Evolutionary conservation across 1,140 invertebrate genomes (phyloP).

Genomic region (Homarus americanus): DNA sequence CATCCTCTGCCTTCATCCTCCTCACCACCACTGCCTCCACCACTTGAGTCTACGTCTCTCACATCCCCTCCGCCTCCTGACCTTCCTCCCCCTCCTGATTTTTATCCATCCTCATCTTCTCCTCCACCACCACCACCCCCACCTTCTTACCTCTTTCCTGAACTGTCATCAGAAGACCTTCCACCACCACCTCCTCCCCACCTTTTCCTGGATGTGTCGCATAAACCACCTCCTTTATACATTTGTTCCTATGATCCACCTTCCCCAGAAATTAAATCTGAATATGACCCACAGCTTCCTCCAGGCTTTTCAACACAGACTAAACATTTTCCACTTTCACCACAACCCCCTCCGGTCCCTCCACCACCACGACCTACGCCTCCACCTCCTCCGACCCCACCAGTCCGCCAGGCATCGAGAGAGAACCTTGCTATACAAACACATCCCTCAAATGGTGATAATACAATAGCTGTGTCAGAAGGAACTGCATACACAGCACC

Average conservation of each 20-base stretch:
- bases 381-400: slow-evolving; percentile 61
- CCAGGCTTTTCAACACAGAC: slow-evolving; percentile 31
- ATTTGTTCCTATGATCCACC: slow-evolving; percentile 72
- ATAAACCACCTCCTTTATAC: slow-evolving; percentile 43
- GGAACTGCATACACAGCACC: not conserved
- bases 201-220: slow-evolving; percentile 9
- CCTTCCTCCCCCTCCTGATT: slow-evolving; percentile 37
- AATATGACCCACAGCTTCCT: slow-evolving; percentile 70
- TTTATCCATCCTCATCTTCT: slow-evolving; percentile 35
- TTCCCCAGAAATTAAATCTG: slow-evolving; percentile 66
- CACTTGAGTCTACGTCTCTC: not conserved
- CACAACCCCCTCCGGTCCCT: slow-evolving; percentile 24
- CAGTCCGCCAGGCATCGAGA: slow-evolving; percentile 30
- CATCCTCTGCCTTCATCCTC: not conserved
- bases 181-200: slow-evolving; percentile 54
- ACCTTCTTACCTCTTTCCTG: slow-evolving; percentile 50
- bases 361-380: slow-evolving; percentile 54
- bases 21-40: not conserved
- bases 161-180: slow-evolving; percentile 55
- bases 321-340: not conserved
- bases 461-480: not conserved
- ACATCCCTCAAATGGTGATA: not conserved
- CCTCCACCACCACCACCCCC: slow-evolving; percentile 61
- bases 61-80: slow-evolving; percentile 5
- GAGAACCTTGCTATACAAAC: slow-evolving; percentile 10